Base-by-base conservation (phyloP, 2,797 vertebrate species). In the Neostethus bicornis region DNA sequence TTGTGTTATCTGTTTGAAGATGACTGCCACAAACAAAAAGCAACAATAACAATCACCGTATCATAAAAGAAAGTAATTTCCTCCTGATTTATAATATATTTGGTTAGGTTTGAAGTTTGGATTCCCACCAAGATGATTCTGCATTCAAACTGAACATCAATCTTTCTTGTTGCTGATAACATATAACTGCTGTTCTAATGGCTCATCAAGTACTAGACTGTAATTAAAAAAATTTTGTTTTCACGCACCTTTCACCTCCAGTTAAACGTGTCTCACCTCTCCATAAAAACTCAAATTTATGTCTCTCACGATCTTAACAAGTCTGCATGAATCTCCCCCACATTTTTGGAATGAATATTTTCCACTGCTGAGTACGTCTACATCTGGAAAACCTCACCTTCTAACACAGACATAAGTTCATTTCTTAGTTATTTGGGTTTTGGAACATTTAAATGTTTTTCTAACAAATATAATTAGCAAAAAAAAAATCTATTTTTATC, bases 351-450 rank as follows among this genome's bases (percentile, higher is more conserved):
- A 55, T 56, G 29, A 34, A 49, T 25, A 20, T 73, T 85, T 77
- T 79, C 80, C 75, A 39, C 62, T 58, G 57, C 61, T 70, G 51
- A 84, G 69, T 72, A 61, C 67, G 76, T 77, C 73, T 76, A 48
- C 69, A 79, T 83, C 70, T 86, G 76, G 73, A 63, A 37, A 53
- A 58, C 11, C 38, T 38, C 45, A 26, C 63, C 59, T 58, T 24
- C 46, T 45, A 65, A 50, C 28, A 24, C 23, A 53, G 44, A 38
- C 51, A 50, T 61, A 37, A 5, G 35, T 51, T 41, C 57, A 73
- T 64, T 76, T 75, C 37, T 75, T 24, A 60, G 51, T 14, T 14
- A 42, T 72, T 73, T 41, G 53, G 34, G 34, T 47, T 35, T 52
- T 25, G 31, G 44, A 12, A 50, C 55, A 46, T 34, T 56, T 37